Base-by-base conservation (phyloP, 2,797 vertebrate species). In the Steatocranus sp. region DNA sequence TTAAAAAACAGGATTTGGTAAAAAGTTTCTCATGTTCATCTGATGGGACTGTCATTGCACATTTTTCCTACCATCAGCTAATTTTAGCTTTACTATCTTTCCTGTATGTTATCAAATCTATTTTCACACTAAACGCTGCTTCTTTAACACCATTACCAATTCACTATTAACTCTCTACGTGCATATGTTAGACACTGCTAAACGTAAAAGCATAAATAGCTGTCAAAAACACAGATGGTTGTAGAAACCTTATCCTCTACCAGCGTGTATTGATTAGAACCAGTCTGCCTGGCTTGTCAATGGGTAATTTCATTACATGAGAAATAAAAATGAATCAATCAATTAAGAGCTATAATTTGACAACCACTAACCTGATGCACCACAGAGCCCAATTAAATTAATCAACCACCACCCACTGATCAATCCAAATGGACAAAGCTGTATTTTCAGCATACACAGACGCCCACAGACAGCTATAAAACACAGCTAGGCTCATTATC, bases 271-370 rank as follows among this genome's bases (percentile, higher is more conserved):
- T 93, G 93, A 93, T 93, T 88, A 90, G 58, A 75, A 53, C 38
- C 78, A 61, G 84, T 30, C 87, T 74, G 87, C 53, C 80, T 73
- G 74, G 38, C 77, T 86, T 92, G 92, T 95, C 94, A 93, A 94
- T 94, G 84, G 75, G 54, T 92, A 90, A 94, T 93, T 92, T 89
- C 79, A 94, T 93, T 94, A 91, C 90, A 93, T 17, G 81, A 91
- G 89, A 90, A 92, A 94, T 93, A 92, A 94, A 94, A 92, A 91
- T 86, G 80, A 91, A 94, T 95, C 83, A 92, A 92, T 94, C 91
- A 94, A 94, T 94, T 93, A 91, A 83, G 79, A 82, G 84, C 84
- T 86, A 76, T 92, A 93, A 94, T 93, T 87, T 92, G 93, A 93
- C 92, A 94, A 90, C 82, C 87, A 83, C 91, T 90, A 88, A 92